A percentile compares a stretch with the other conserved stretches of the same genome.
Conservation (phyloP, 2,888 invertebrate genomes). For the Aricia artaxerxes region DNA sequence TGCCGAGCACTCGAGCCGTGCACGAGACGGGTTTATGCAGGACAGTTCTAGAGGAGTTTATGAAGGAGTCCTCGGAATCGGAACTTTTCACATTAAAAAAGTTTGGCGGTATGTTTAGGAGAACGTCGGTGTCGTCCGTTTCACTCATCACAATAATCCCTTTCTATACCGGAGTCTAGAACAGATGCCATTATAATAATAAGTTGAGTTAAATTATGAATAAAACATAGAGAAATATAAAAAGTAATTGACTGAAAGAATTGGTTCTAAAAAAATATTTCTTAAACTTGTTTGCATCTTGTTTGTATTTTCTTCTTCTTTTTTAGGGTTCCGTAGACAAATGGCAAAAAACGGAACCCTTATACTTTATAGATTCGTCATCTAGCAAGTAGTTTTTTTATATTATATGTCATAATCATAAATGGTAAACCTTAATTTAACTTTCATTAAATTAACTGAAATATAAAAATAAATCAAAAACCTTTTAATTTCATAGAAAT, state of each 20-base stretch:
- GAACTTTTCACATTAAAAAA: constrained; percentile 83
- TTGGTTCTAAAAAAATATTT: background rate
- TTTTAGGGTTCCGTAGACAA: no score
- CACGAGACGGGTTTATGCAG: constrained; percentile 70
- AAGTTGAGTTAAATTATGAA: constrained; percentile 33
- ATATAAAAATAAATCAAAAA: no score
- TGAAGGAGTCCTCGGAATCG: constrained; percentile 76
- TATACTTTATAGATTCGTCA: no score
- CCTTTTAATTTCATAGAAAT: no score
- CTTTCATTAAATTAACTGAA: no score
- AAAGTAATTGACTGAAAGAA: background rate
- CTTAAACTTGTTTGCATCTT: background rate
- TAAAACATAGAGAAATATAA: no score
- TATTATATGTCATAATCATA: no score
- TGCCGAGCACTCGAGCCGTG: constrained; percentile 71
- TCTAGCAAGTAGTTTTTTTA: no score
- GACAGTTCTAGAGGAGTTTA: constrained; percentile 71
- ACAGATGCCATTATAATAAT: constrained; percentile 56
- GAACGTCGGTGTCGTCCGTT: constrained; percentile 90
- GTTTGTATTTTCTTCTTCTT: background rate
- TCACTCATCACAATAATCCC: constrained; percentile 72
- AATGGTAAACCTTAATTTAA: no score
- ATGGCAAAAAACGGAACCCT: no score
- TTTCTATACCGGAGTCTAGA: constrained; percentile 40
- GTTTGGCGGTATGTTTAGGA: constrained; percentile 89